A percentile compares a stretch with the other conserved stretches of the same genome.
phyloP scores from a whole-genome alignment of 2,113 vertebrate genomes.

The Artemisiospiza belli region DNA sequence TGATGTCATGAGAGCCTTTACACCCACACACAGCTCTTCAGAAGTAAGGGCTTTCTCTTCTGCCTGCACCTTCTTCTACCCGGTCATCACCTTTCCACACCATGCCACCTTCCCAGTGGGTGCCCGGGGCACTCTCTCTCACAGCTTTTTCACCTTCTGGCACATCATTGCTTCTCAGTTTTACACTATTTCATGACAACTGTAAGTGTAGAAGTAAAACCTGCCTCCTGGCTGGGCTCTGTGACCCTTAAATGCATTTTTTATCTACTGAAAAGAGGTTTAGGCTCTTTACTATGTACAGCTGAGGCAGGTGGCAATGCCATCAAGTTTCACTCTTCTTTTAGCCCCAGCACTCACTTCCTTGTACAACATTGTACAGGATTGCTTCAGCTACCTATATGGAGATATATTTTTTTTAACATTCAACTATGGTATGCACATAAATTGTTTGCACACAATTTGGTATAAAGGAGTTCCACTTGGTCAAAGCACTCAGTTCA shows the following conservation, averaged over 20 bases:
- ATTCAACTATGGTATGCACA: not conserved
- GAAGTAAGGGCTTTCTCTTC: not conserved
- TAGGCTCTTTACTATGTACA: not conserved
- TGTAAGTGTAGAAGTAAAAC: not conserved
- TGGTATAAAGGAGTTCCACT: not conserved
- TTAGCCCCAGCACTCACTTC: rapidly evolving
- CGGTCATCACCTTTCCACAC: not conserved
- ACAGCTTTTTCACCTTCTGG: not conserved
- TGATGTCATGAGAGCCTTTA: not conserved
- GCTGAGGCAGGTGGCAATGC: rapidly evolving
- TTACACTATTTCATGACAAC: not conserved
- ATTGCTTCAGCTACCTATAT: not conserved
- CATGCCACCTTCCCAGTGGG: rapidly evolving
- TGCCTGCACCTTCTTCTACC: not conserved
- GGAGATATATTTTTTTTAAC: not conserved
- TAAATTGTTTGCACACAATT: not conserved
- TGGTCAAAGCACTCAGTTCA: not conserved
- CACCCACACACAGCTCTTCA: rapidly evolving
- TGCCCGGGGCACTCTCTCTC: too few species aligned
- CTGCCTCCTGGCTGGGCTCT: not conserved
- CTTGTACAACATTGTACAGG: not conserved
- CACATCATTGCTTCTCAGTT: not conserved
- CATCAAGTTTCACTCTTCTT: not conserved
- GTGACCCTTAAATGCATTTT: not conserved
- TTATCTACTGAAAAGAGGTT: not conserved